Percentiles rank a stretch among this genome's conserved stretches.
These are phyloP conservation scores for Steinernema hermaphroditum DNA, from an alignment of 2,888 invertebrate species.

Conservation along the genomic window DNA sequence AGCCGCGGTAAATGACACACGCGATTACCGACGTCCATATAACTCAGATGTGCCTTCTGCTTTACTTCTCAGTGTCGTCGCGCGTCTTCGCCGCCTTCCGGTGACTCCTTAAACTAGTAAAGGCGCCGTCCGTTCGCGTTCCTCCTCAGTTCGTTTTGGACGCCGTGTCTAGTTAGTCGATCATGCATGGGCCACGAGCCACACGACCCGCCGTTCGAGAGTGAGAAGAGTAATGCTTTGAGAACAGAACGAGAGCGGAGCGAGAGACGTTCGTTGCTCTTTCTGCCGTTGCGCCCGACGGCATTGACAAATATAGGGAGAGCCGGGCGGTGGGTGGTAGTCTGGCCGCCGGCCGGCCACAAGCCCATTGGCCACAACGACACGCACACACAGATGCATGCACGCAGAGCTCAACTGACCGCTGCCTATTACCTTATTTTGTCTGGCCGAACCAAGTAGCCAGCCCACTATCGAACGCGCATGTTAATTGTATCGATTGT, in stretches of 20 bases:
- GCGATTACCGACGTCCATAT: background rate
- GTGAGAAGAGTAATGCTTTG: conserved; percentile 7
- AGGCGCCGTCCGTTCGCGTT: background rate
- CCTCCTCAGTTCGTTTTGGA: background rate
- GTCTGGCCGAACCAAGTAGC: background rate
- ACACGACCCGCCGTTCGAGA: conserved; percentile 5
- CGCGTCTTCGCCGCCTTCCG: background rate
- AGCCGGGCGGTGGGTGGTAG: conserved; percentile 7
- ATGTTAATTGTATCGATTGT: conserved; percentile 26
- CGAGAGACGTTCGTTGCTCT: conserved; percentile 23
- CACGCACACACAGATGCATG: background rate
- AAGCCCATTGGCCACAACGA: background rate
- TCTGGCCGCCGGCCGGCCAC: background rate
- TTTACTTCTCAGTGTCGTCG: background rate
- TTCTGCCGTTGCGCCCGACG: conserved; percentile 13
- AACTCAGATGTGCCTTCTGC: background rate
- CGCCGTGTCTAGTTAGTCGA: conserved; percentile 20
- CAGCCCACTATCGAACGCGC: background rate
- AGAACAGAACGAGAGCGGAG: background rate
- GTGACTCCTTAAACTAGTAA: background rate
- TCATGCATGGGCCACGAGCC: background rate
- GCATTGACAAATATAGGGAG: conserved; percentile 26
- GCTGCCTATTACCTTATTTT: conserved; percentile 29
- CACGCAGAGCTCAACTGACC: background rate
- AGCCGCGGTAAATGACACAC: conserved; percentile 22